Percentiles rank a stretch among this genome's conserved stretches.
These are phyloP conservation scores for Hippoglossus hippoglossus DNA, from an alignment of 2,797 vertebrate species.

Conservation along the genomic window DNA sequence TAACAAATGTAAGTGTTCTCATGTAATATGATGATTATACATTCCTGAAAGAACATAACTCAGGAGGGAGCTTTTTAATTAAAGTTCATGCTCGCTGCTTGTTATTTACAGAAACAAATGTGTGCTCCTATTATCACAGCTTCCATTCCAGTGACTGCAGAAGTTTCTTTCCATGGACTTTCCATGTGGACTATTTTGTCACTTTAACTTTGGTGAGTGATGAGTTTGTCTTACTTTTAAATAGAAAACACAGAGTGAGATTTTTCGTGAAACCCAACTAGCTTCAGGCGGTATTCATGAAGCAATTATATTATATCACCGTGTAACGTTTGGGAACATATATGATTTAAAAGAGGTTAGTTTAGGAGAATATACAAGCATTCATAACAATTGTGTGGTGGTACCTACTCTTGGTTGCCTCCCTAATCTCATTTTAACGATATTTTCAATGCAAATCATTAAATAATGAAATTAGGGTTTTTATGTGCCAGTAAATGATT, in stretches of 20 bases:
- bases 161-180: not conserved
- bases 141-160: not conserved
- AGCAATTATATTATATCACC: not conserved
- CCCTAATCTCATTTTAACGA: conserved; percentile 71
- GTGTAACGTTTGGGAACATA: conserved; percentile 28
- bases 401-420: conserved; percentile 58
- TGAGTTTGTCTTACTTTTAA: not conserved
- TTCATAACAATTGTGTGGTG: conserved; percentile 42
- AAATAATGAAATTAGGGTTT: conserved; percentile 72
- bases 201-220: not conserved
- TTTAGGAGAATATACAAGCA: conserved; percentile 46
- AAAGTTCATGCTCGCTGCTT: conserved; percentile 38
- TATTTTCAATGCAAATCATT: conserved; percentile 73
- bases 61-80: conserved; percentile 53
- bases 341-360: conserved; percentile 52
- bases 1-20: not conserved
- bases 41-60: not conserved
- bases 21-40: not conserved
- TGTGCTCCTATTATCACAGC: not conserved
- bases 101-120: conserved; percentile 16
- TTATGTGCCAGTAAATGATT: conserved; percentile 71
- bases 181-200: not conserved
- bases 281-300: not conserved
- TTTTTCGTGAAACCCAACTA: not conserved
- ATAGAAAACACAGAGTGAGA: not conserved